Percentiles rank a stretch among this genome's conserved stretches.
Conservation (phyloP, 2,888 invertebrate genomes). For the Drosophila acutilabella region DNA sequence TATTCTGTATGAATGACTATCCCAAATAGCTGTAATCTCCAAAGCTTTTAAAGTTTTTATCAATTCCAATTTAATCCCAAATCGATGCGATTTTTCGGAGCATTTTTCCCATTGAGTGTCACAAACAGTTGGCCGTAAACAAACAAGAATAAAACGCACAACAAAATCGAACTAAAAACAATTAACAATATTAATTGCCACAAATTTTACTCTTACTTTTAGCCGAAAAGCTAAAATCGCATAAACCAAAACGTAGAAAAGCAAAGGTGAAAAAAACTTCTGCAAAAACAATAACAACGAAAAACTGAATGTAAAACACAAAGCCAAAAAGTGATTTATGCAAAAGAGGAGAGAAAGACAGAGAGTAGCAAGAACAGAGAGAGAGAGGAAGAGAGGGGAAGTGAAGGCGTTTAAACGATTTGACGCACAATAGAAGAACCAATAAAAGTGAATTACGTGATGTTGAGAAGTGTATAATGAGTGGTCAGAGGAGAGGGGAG, state of each 20-base stretch:
- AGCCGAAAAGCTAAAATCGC: conserved; percentile 29
- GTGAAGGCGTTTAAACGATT: conserved; percentile 60
- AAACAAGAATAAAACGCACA: not conserved
- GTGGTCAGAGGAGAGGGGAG: not conserved
- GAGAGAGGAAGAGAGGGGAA: not conserved
- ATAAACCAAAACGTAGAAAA: conserved; percentile 38
- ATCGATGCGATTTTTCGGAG: not conserved
- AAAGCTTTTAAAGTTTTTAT: not conserved
- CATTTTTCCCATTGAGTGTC: conserved; percentile 9
- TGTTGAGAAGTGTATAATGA: not conserved
- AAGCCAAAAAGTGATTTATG: conserved; percentile 66
- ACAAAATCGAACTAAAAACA: conserved; percentile 20
- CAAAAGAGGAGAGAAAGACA: conserved; percentile 24
- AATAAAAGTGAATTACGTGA: conserved; percentile 69
- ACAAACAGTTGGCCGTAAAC: conserved; percentile 37
- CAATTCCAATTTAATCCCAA: conserved; percentile 2
- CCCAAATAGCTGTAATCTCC: not conserved
- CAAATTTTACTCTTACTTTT: conserved; percentile 42
- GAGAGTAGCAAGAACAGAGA: not conserved
- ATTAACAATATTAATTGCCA: conserved; percentile 35
- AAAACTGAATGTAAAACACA: conserved; percentile 37
- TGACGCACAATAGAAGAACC: conserved; percentile 73
- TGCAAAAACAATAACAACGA: conserved; percentile 29
- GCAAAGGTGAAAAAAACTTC: conserved; percentile 59
- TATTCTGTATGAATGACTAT: not conserved